Evolutionary conservation across 2,888 invertebrate genomes (phyloP), one percentile per base, ranked within the genome.

Genomic region (Dicycla oo): DNA sequence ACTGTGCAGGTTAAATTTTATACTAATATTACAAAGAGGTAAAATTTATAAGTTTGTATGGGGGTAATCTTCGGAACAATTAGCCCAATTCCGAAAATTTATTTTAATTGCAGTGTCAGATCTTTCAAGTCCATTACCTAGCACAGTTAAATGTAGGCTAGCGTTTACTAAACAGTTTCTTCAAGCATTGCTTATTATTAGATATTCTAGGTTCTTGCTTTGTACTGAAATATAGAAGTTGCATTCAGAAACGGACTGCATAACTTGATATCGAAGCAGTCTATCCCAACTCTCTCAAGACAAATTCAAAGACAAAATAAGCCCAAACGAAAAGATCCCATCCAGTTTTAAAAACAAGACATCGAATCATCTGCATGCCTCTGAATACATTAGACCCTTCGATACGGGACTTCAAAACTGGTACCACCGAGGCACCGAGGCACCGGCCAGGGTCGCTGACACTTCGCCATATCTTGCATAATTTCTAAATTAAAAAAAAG

Each of bases 381-480:
- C 57, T 34, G 62, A 43, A 66, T 63, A 78, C 58, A 69, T 82
- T 53, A 43, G 74, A 47, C 80, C 56, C 79, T 80, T 69, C 3
- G 69, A 10, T 69, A 64, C 66, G 69, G 66, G 73, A 66, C 45
- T 69, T 73, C 10, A 60, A 80, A 80, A 80, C 80, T 80, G 82
- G 80, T 80, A 80, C 56, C 80, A 47, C 40, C 54, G 58, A 18
- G 53, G 47, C 77, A 61, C 23, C 53, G 45, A 61, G 56, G 40
- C 60, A 61, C 20, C 62, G 58, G 23, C 64, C 53, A 79, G 81
- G 81, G 81, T 81, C 81, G 63, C 65, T 80, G 81, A 81, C 81
- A 82, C 81, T 18, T n/a, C 79, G 69, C 71, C 53, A 69, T 72
- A 81, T 74, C 82, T 83, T 83, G 81, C 83, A 80, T 82, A 82